A percentile compares a stretch with the other conserved stretches of the same genome.
These are phyloP conservation scores for Labroides dimidiatus DNA, from an alignment of 2,797 vertebrate species.

Conservation along the genomic window DNA sequence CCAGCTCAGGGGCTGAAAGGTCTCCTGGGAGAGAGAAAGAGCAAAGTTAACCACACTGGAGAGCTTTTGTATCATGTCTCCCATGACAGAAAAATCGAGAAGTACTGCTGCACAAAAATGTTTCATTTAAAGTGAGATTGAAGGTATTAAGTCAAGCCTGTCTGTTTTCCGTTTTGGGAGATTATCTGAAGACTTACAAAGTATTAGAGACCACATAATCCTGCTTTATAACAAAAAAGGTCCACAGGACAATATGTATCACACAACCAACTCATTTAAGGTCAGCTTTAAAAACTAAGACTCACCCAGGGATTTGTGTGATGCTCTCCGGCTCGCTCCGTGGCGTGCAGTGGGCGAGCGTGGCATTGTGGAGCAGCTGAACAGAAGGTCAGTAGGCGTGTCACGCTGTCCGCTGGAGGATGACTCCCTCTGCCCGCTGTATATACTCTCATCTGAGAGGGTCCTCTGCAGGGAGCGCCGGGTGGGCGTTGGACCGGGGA, in stretches of 20 bases:
- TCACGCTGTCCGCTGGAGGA: slow-evolving; percentile 86
- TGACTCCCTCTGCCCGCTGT: slow-evolving; percentile 92
- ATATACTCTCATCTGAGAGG: slow-evolving; percentile 97
- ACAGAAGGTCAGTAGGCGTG: slow-evolving; percentile 90
- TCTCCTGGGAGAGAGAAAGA: slow-evolving; percentile 83
- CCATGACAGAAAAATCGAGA: neutral
- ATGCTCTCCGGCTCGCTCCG: slow-evolving; percentile 85
- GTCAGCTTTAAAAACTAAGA: neutral
- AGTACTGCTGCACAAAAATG: neutral
- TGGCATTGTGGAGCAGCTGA: slow-evolving; percentile 90
- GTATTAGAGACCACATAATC: neutral
- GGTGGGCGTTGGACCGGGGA: slow-evolving; percentile 86
- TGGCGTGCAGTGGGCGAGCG: slow-evolving; percentile 92
- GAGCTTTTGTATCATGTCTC: slow-evolving; percentile 7
- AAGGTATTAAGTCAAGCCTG: neutral
- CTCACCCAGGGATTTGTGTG: slow-evolving; percentile 93
- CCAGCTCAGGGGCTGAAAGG: slow-evolving; percentile 90
- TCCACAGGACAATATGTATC: neutral
- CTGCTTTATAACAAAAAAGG: neutral
- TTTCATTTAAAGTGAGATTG: neutral
- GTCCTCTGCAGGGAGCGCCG: slow-evolving; percentile 94
- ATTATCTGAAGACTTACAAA: neutral
- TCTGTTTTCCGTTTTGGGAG: neutral
- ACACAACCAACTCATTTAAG: neutral
- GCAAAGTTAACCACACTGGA: slow-evolving; percentile 13